These are phyloP conservation scores for Verasper variegatus DNA, from an alignment of 2,113 vertebrate species.

Conservation along the genomic window DNA sequence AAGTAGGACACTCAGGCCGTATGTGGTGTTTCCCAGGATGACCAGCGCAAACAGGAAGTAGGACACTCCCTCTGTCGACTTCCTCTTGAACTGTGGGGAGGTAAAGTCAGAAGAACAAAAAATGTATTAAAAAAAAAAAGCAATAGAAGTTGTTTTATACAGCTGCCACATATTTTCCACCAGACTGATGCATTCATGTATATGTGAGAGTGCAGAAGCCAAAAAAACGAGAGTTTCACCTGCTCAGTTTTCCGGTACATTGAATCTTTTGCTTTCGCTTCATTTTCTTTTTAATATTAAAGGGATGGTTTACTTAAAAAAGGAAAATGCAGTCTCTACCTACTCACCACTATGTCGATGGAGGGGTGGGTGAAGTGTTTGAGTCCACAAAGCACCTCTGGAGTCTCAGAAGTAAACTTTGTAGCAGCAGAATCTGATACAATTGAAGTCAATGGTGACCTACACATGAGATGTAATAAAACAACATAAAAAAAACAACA, in stretches of 20 bases:
- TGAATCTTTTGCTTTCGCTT: neutral
- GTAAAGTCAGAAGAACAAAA: neutral
- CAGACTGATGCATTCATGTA: neutral
- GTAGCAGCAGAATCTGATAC: too few relatives aligned
- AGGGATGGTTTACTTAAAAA: too few relatives aligned
- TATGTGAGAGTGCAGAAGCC: neutral
- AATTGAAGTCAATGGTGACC: too few relatives aligned
- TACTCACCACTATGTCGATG: too few relatives aligned
- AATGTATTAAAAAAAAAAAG: slow-evolving; percentile 2
- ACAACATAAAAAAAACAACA: too few relatives aligned
- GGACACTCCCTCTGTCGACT: slow-evolving; percentile 90
- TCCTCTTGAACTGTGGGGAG: slow-evolving; percentile 81
- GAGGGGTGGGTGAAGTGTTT: too few relatives aligned
- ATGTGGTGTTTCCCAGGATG: slow-evolving; percentile 91
- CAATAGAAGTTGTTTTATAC: neutral
- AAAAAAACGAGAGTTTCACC: neutral
- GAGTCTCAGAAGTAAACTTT: too few relatives aligned
- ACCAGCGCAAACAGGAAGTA: slow-evolving; percentile 92
- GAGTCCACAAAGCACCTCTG: too few relatives aligned
- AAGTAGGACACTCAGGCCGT: slow-evolving; percentile 90
- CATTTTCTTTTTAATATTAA: neutral
- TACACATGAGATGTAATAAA: too few relatives aligned
- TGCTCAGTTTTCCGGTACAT: neutral
- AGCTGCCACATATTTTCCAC: too few relatives aligned
- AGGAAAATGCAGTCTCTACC: too few relatives aligned